A percentile compares a stretch with the other conserved stretches of the same genome.
Conservation (phyloP, 2,888 invertebrate genomes). For the Metacarcinus magister region DNA sequence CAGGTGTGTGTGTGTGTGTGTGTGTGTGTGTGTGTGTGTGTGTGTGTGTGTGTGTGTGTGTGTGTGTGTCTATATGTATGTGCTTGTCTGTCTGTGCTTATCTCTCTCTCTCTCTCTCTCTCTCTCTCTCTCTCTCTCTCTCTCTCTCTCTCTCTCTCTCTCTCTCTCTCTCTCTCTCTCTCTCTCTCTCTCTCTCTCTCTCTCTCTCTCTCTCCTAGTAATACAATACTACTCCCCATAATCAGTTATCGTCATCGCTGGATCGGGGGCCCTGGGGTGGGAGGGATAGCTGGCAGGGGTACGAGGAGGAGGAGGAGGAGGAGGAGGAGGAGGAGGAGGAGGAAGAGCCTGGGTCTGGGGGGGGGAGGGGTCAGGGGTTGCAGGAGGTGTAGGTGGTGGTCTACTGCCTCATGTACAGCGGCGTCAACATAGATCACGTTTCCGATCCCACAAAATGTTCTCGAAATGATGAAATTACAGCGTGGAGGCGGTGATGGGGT, state of each 20-base stretch:
- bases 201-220: not conserved
- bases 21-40: not conserved
- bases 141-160: slow-evolving; percentile 2
- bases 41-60: not conserved
- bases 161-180: not conserved
- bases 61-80: not conserved
- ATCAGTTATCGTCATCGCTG: not conserved
- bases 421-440: not conserved
- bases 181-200: no score
- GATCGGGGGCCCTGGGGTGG: not conserved
- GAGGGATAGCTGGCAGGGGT: not conserved
- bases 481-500: not conserved
- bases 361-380: not conserved
- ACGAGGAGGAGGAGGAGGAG: not conserved
- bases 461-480: slow-evolving; percentile 27
- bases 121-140: slow-evolving; percentile 11
- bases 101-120: slow-evolving; percentile 40
- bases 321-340: not conserved
- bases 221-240: not conserved
- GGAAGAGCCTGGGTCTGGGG: no score
- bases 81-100: not conserved
- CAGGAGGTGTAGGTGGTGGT: not conserved
- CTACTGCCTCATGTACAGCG: not conserved
- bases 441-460: not conserved
- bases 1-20: slow-evolving; percentile 18